Conservation (phyloP, 64 coral and sea anemone genomes). For the Pocillopora damicornis region DNA sequence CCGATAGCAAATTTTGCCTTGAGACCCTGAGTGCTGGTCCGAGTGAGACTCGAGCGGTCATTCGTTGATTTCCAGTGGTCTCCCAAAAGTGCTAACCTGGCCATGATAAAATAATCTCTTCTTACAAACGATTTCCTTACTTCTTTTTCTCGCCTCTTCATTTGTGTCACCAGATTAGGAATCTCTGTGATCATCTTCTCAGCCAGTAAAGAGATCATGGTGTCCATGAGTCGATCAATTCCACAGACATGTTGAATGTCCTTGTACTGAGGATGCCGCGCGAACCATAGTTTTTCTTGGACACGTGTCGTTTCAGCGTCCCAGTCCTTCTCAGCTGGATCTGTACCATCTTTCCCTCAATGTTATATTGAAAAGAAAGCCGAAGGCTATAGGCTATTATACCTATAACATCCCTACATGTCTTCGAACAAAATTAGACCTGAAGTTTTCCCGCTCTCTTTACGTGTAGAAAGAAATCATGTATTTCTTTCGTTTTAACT, state of each 20-base stretch:
- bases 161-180: slow-evolving; percentile 48
- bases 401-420: background rate
- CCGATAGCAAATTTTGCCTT: too few relatives aligned
- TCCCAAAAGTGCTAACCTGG: too few relatives aligned
- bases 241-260: slow-evolving; percentile 57
- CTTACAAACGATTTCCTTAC: background rate
- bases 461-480: too few relatives aligned
- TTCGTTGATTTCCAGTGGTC: too few relatives aligned
- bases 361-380: background rate
- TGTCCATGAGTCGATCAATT: slow-evolving; percentile 73
- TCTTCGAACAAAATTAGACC: background rate
- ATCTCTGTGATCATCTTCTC: slow-evolving; percentile 75
- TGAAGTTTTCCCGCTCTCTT: too few relatives aligned
- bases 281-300: slow-evolving; percentile 74
- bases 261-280: slow-evolving; percentile 44
- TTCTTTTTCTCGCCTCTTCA: slow-evolving; percentile 36
- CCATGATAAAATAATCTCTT: too few relatives aligned
- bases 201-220: slow-evolving; percentile 71
- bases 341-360: slow-evolving; percentile 78
- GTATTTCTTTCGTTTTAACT: too few relatives aligned
- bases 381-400: background rate
- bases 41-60: too few relatives aligned
- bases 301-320: slow-evolving; percentile 60
- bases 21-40: too few relatives aligned
- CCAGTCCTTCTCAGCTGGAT: slow-evolving; percentile 70